Evolutionary conservation across 2,113 vertebrate species (phyloP).

Genomic region (Martes martes): DNA sequence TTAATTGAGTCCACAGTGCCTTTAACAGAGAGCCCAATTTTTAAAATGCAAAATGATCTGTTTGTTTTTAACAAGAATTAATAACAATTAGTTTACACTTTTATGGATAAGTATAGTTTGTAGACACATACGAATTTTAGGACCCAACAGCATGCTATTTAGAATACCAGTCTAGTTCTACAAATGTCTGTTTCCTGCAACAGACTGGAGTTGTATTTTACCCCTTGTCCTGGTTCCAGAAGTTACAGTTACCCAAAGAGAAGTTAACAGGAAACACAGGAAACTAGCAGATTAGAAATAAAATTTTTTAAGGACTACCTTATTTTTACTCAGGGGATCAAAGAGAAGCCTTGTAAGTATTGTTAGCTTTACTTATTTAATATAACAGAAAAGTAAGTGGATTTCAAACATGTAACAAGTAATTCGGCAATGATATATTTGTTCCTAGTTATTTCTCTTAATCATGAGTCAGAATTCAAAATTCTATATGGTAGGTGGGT

Average conservation of each 20-base stretch:
- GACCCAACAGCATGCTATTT: not conserved
- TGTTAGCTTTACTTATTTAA: not conserved
- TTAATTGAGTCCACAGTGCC: not conserved
- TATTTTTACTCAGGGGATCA: not conserved
- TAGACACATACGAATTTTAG: not conserved
- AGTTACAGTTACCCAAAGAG: not conserved
- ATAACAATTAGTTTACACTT: not conserved
- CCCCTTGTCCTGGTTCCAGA: not conserved
- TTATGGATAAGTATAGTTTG: not conserved
- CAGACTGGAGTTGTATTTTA: not conserved
- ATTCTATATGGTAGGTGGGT: not conserved
- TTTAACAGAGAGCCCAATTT: not conserved
- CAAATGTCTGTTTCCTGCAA: not conserved
- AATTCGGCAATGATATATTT: not conserved
- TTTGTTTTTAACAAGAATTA: not conserved
- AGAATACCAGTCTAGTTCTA: not conserved
- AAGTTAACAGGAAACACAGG: not conserved
- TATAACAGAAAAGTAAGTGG: not conserved
- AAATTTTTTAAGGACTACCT: not conserved
- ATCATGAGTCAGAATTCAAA: not conserved
- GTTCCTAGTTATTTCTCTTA: not conserved
- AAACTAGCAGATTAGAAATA: not conserved
- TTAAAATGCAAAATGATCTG: not conserved
- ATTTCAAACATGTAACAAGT: not conserved
- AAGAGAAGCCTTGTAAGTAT: not conserved